Percentiles rank a stretch among this genome's conserved stretches.
These are phyloP conservation scores for Aphyosemion australe DNA, from an alignment of 2,113 vertebrate genomes.

Conservation along the genomic window DNA sequence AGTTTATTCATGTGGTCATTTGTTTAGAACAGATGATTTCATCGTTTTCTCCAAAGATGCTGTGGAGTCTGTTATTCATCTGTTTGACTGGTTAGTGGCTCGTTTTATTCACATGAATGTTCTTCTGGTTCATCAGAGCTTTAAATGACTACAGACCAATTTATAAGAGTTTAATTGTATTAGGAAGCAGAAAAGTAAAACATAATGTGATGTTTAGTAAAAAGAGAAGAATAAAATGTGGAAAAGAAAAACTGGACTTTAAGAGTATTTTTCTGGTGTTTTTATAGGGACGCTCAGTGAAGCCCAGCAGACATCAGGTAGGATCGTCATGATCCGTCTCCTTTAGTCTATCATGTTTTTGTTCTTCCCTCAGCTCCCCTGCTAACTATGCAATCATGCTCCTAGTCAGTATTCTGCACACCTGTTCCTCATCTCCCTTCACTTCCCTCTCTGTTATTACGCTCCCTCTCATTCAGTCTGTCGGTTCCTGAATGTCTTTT, in stretches of 20 bases:
- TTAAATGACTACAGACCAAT: neutral
- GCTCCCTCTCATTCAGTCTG: too few relatives aligned
- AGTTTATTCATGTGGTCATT: neutral
- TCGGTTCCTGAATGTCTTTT: too few relatives aligned
- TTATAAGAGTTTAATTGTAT: too few relatives aligned
- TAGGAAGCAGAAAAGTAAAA: too few relatives aligned
- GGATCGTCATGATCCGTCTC: neutral
- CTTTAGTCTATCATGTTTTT: too few relatives aligned
- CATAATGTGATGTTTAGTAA: too few relatives aligned
- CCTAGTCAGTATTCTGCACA: too few relatives aligned
- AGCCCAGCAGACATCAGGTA: neutral
- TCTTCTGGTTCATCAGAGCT: neutral
- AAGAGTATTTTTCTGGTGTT: neutral
- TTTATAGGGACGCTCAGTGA: neutral
- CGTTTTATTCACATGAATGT: neutral
- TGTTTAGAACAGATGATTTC: neutral
- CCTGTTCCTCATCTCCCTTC: too few relatives aligned
- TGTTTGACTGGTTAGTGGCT: conserved; percentile 28
- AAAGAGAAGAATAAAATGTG: neutral
- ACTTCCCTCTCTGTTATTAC: too few relatives aligned
- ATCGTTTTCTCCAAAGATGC: conserved; percentile 17
- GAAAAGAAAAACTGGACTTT: neutral
- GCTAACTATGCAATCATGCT: too few relatives aligned
- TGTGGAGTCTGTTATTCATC: conserved; percentile 10
- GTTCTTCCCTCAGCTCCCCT: too few relatives aligned